These are phyloP conservation scores for Orthonyx spaldingii DNA, from an alignment of 2,113 vertebrate species.

Conservation along the genomic window DNA sequence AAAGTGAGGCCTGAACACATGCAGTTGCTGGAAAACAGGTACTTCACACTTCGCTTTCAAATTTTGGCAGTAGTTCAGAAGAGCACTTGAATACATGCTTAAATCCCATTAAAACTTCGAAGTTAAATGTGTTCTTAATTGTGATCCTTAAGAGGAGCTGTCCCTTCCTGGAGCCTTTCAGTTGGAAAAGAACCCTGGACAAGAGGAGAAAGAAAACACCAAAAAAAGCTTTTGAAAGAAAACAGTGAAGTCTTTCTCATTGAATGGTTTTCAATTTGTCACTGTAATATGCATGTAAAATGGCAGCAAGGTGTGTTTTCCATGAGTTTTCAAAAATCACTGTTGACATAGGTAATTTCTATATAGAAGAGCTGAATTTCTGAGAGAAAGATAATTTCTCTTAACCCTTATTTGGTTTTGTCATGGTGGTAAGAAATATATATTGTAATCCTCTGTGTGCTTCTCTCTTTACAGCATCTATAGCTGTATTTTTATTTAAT, in stretches of 20 bases:
- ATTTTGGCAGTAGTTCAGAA: slow-evolving; percentile 19
- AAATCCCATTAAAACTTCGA: not conserved
- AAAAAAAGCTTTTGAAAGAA: not conserved
- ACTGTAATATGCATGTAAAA: not conserved
- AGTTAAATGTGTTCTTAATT: not conserved
- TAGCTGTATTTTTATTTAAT: not conserved
- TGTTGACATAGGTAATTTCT: not conserved
- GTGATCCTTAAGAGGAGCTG: not conserved
- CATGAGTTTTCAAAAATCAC: not conserved
- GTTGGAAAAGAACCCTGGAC: not conserved
- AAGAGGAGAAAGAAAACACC: not conserved
- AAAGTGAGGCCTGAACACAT: not conserved
- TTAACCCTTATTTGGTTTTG: not conserved
- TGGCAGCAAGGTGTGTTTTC: not conserved
- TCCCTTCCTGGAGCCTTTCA: not conserved
- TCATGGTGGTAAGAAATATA: not conserved
- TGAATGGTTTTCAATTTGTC: not conserved
- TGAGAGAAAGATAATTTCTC: not conserved
- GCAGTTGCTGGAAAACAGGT: not conserved
- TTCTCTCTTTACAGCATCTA: not conserved
- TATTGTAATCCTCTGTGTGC: not conserved
- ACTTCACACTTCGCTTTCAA: not conserved
- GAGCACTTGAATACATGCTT: not conserved
- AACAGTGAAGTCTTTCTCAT: not conserved
- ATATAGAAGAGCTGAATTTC: not conserved